phyloP scores from a whole-genome alignment of 2,113 vertebrate species.

The Barnardius zonarius region DNA sequence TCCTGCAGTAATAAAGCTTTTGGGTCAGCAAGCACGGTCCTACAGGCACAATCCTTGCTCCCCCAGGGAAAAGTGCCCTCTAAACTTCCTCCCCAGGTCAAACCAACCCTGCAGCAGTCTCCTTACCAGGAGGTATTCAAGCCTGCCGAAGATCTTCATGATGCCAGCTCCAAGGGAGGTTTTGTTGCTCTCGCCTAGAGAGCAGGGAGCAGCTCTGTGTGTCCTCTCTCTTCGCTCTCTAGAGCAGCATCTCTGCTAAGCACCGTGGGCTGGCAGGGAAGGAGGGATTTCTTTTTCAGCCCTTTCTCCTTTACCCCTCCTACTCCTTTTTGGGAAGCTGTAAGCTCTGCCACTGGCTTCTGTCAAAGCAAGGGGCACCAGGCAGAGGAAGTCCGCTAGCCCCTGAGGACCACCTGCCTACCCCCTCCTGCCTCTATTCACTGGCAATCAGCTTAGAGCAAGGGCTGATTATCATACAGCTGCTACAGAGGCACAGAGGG shows the following conservation, averaged over 20 bases:
- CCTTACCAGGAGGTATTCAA: conserved; percentile 83
- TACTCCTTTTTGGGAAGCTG: conserved; percentile 1
- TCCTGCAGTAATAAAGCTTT: background rate
- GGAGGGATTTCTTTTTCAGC: conserved; percentile 4
- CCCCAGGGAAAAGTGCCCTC: background rate
- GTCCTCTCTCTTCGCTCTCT: background rate
- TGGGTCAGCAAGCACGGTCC: background rate
- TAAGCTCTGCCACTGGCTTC: background rate
- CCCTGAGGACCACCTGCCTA: conserved; percentile 56
- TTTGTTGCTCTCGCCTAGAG: background rate
- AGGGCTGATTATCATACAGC: conserved; percentile 83
- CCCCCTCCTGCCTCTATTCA: conserved; percentile 23
- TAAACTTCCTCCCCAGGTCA: background rate
- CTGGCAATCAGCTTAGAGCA: conserved; percentile 47
- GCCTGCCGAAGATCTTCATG: conserved; percentile 84
- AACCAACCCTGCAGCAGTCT: background rate
- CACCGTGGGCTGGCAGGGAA: background rate
- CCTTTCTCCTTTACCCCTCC: background rate
- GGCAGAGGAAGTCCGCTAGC: background rate
- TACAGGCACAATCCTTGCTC: background rate
- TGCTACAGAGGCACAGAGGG: conserved; percentile 51
- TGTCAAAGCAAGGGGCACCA: background rate
- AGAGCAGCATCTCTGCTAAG: background rate
- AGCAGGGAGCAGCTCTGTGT: background rate
- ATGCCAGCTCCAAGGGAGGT: background rate